These are phyloP conservation scores for Eurystomus glaucurus DNA, from an alignment of 2,797 vertebrate species.

Conservation along the genomic window DNA sequence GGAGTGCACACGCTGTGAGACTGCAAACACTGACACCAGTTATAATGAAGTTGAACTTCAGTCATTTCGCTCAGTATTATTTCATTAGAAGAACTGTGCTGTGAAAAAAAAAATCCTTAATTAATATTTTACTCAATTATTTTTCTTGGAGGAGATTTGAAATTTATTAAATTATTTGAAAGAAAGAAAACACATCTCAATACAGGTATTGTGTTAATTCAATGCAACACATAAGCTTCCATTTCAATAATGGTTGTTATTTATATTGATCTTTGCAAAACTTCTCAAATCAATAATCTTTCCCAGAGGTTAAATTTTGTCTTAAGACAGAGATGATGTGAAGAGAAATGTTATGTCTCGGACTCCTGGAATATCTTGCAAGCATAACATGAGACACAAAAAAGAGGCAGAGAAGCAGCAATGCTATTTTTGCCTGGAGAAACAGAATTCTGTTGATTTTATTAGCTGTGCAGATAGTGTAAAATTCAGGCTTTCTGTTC, in stretches of 20 bases:
- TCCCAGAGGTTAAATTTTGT: slow-evolving; percentile 7
- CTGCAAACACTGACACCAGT: background rate
- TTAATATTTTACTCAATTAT: slow-evolving; percentile 27
- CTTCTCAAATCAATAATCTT: slow-evolving; percentile 6
- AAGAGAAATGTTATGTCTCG: slow-evolving; percentile 36
- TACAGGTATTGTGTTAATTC: background rate
- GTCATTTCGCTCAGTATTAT: background rate
- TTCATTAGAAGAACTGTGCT: background rate
- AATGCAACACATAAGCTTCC: background rate
- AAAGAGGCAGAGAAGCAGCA: background rate
- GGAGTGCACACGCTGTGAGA: background rate
- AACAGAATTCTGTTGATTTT: background rate
- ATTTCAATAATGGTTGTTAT: background rate
- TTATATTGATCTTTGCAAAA: slow-evolving; percentile 9
- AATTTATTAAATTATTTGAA: slow-evolving; percentile 2
- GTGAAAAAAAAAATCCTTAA: background rate
- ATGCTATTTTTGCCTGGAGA: background rate
- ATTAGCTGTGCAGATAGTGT: background rate
- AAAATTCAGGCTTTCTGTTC: background rate
- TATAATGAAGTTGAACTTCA: background rate
- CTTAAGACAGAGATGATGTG: background rate
- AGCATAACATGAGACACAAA: slow-evolving; percentile 25
- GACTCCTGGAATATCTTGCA: background rate
- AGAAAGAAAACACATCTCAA: background rate
- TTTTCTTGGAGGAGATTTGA: slow-evolving; percentile 22